phyloP scores from a whole-genome alignment of 2,113 vertebrate species.

The Protobothrops flavoviridis region DNA sequence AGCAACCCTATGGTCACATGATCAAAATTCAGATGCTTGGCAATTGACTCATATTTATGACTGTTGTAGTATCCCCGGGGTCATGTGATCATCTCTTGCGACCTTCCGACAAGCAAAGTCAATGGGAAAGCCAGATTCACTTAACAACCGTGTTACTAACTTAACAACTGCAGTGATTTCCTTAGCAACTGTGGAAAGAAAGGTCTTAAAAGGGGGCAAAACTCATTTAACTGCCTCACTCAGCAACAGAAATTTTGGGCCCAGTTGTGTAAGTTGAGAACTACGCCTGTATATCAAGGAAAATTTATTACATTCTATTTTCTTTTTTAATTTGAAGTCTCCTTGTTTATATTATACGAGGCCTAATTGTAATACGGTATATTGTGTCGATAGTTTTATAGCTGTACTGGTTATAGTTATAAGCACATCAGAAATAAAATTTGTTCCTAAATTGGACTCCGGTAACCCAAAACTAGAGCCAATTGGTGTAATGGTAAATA shows the following conservation, averaged over 20 bases:
- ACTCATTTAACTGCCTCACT: not conserved
- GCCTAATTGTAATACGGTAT: not conserved
- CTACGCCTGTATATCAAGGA: not conserved
- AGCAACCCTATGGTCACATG: not conserved
- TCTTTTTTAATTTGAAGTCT: not conserved
- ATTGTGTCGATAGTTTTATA: not conserved
- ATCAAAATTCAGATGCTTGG: not conserved
- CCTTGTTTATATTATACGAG: not conserved
- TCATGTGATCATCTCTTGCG: not conserved
- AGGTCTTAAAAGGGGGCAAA: not conserved
- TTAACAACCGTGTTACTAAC: not conserved
- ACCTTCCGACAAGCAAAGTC: not conserved
- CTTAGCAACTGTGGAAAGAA: not conserved
- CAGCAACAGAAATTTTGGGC: not conserved
- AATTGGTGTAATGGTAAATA: not conserved
- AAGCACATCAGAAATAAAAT: not conserved
- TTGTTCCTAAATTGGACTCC: not conserved
- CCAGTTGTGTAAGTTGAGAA: not conserved
- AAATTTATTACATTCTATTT: not conserved
- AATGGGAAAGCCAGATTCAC: not conserved
- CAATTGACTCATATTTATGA: not conserved
- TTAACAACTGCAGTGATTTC: not conserved
- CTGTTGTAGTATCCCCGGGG: not conserved
- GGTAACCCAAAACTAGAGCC: not conserved
- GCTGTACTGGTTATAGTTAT: not conserved